A percentile compares a stretch with the other conserved stretches of the same genome.
Evolutionary conservation across 2,888 invertebrate genomes (phyloP).

Genomic region (Lithosia quadra): DNA sequence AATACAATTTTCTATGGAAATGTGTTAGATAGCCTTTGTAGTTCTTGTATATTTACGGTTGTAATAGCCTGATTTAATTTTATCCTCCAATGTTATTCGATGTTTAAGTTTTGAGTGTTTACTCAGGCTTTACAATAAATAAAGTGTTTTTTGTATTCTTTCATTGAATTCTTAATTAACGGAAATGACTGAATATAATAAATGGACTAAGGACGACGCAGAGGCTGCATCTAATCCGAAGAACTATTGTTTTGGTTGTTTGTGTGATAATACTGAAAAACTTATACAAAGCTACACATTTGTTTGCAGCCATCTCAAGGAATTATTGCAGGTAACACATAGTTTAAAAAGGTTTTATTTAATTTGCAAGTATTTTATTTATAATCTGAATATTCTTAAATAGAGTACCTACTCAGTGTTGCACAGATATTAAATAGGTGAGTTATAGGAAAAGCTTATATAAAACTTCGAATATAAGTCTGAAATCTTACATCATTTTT

Average conservation of each 20-base stretch:
- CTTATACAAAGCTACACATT: slow-evolving; percentile 56
- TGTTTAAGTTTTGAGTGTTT: neutral
- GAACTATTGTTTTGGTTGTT: slow-evolving; percentile 67
- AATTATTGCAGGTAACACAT: slow-evolving; percentile 67
- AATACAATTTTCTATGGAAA: neutral
- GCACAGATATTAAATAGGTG: too few species aligned
- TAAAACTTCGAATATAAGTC: too few species aligned
- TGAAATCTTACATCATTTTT: too few species aligned
- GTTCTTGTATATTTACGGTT: neutral
- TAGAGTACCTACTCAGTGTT: too few species aligned
- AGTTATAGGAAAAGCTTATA: too few species aligned
- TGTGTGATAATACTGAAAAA: slow-evolving; percentile 54
- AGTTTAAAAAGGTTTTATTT: neutral
- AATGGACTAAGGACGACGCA: neutral
- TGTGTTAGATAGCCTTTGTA: neutral
- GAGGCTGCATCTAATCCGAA: slow-evolving; percentile 22
- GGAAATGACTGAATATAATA: slow-evolving; percentile 28
- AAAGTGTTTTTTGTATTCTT: neutral
- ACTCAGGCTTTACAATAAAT: neutral
- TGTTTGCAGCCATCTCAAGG: slow-evolving; percentile 59
- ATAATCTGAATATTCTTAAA: too few species aligned
- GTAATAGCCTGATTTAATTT: neutral
- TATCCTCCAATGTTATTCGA: neutral
- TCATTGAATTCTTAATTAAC: neutral
- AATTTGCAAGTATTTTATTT: too few species aligned